phyloP scores from a whole-genome alignment of 1,140 invertebrate species.

The Periplaneta americana region DNA sequence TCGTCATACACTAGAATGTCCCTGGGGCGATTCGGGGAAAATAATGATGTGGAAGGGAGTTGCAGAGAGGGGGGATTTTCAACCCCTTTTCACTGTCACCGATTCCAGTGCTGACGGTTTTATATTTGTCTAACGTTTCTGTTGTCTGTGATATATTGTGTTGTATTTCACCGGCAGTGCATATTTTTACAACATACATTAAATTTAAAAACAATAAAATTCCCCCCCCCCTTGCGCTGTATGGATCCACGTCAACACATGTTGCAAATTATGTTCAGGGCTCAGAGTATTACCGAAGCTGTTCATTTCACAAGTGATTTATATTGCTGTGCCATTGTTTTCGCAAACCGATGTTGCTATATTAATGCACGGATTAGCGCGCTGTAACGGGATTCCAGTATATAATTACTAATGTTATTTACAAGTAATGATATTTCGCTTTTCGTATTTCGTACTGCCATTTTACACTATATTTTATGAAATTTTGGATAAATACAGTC shows the following conservation, averaged over 20 bases:
- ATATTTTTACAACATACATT: not conserved
- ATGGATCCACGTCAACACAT: not conserved
- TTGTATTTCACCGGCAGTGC: not conserved
- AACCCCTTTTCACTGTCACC: too few species aligned
- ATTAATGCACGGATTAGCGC: too few species aligned
- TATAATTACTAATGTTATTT: too few species aligned
- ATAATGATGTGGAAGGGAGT: not conserved
- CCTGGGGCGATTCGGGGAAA: not conserved
- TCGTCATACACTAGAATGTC: too few species aligned
- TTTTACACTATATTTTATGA: too few species aligned
- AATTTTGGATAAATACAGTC: too few species aligned
- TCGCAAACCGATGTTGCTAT: not conserved
- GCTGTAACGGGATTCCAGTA: too few species aligned
- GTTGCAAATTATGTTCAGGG: not conserved
- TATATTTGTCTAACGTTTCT: not conserved
- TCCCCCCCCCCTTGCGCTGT: too few species aligned
- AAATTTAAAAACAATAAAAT: not conserved
- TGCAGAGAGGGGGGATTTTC: too few species aligned
- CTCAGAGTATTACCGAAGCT: not conserved
- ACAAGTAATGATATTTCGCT: too few species aligned
- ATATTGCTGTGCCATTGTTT: not conserved
- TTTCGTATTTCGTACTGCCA: too few species aligned
- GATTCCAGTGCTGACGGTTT: not conserved
- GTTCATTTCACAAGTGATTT: not conserved
- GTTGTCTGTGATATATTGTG: not conserved